Conservation (phyloP, 1,140 invertebrate genomes). For the Procambarus clarkii region DNA sequence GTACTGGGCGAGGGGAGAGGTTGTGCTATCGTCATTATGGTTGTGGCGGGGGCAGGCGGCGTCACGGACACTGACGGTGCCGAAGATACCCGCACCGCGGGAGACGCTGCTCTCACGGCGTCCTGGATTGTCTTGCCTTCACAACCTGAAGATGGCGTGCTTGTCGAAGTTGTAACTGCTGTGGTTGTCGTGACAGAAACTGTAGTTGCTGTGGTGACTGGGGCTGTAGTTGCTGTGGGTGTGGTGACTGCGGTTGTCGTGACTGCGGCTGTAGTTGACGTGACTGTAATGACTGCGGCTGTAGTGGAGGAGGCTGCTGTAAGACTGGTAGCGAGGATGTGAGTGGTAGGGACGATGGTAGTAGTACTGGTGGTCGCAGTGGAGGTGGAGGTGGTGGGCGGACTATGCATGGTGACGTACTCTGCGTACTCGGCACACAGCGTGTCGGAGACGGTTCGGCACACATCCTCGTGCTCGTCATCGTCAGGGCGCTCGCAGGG, state of each 20-base stretch:
- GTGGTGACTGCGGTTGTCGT: constrained; percentile 1
- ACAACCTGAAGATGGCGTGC: background rate
- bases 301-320: constrained; percentile 20
- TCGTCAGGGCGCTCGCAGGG: constrained; percentile 78
- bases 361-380: constrained; percentile 2
- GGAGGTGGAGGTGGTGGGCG: background rate
- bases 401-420: constrained; percentile 80
- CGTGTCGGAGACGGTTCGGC: constrained; percentile 87
- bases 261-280: background rate
- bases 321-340: background rate
- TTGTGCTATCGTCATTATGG: constrained; percentile 22
- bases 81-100: background rate
- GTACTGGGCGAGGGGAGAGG: background rate
- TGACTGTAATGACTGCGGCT: background rate
- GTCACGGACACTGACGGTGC: constrained; percentile 25
- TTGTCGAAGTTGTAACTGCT: background rate
- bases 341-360: background rate
- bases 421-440: constrained; percentile 89
- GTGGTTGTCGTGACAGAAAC: background rate
- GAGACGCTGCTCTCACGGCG: background rate
- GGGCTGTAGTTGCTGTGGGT: background rate
- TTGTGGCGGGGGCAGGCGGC: background rate
- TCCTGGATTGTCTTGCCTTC: background rate
- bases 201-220: background rate
- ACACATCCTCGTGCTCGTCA: constrained; percentile 83